Conservation (phyloP, 2,797 vertebrate genomes). For the Melanotaenia pygmaea region DNA sequence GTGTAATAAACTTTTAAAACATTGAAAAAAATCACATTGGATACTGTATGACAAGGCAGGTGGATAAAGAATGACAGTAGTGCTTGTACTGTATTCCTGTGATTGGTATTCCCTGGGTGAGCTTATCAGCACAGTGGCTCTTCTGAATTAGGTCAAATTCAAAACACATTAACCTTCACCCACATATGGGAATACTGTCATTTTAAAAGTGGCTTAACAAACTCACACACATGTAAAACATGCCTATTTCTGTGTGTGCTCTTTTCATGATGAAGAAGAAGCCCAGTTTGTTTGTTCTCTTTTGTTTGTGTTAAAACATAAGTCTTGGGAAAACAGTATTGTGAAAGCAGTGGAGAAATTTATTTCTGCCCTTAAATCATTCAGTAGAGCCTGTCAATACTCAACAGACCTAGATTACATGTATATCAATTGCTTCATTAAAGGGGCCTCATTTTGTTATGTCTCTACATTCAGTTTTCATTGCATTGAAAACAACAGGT, state of each 20-base stretch:
- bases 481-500: too few species aligned
- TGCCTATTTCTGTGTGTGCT: background rate
- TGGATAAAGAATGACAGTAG: conserved; percentile 10
- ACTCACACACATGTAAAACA: conserved; percentile 34
- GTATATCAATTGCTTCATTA: conserved; percentile 37
- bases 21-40: background rate
- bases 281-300: background rate
- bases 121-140: conserved; percentile 35
- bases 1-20: conserved; percentile 2
- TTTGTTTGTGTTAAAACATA: conserved; percentile 1
- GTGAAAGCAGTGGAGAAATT: conserved; percentile 3
- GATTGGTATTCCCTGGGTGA: conserved; percentile 21
- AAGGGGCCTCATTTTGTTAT: background rate
- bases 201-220: conserved; percentile 55
- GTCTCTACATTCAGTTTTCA: too few species aligned
- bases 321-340: background rate
- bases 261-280: background rate
- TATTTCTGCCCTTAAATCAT: background rate
- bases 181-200: conserved; percentile 59
- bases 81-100: conserved; percentile 19
- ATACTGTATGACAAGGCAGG: background rate
- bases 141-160: conserved; percentile 71
- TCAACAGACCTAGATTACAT: background rate
- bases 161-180: conserved; percentile 70
- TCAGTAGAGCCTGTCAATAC: background rate